phyloP scores from a whole-genome alignment of 2,797 vertebrate species.

The Coregonus sp. region DNA sequence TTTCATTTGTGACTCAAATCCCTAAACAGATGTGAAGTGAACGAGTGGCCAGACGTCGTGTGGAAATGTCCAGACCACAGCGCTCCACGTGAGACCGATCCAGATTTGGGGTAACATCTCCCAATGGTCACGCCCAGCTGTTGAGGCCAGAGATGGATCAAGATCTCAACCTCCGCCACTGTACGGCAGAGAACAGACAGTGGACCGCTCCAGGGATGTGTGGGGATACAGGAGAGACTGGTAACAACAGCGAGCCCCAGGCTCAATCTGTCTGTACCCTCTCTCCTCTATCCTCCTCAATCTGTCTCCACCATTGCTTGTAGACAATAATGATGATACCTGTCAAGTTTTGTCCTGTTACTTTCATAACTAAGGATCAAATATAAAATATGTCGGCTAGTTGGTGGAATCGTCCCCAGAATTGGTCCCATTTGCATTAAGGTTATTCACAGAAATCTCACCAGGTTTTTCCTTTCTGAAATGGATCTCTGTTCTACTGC shows the following conservation, averaged over 20 bases:
- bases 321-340: not conserved
- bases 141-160: constrained; percentile 7
- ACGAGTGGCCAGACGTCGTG: not conserved
- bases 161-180: constrained; percentile 42
- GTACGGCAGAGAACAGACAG: constrained; percentile 9
- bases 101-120: not conserved
- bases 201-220: constrained; percentile 21
- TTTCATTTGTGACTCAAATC: not conserved
- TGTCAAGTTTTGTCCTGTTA: constrained; percentile 2
- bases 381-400: not conserved
- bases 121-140: too few relatives aligned
- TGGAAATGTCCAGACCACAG: not conserved
- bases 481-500: too few relatives aligned
- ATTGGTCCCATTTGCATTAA: too few relatives aligned
- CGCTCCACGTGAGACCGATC: not conserved
- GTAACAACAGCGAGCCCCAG: constrained; percentile 12
- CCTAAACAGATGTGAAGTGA: not conserved
- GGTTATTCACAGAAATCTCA: too few relatives aligned
- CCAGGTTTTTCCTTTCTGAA: too few relatives aligned
- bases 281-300: not conserved
- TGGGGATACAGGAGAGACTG: constrained; percentile 19
- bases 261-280: constrained; percentile 11
- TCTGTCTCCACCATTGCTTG: not conserved
- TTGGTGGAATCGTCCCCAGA: too few relatives aligned
- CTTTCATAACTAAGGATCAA: not conserved